Conservation (phyloP, 1,140 invertebrate genomes). For the Teleogryllus occipitalis region DNA sequence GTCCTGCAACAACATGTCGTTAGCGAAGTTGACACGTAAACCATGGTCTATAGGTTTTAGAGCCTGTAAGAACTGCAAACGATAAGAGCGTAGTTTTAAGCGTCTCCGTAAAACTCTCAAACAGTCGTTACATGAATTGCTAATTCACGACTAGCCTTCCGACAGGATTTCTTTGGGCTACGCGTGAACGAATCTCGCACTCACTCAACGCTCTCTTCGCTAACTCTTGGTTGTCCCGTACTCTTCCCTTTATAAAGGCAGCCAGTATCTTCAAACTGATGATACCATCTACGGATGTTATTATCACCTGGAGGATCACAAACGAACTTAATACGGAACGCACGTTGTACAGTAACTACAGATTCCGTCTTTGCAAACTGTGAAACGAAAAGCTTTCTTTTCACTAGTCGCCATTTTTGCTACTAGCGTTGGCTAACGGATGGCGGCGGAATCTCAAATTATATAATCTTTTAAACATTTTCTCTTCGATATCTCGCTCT, state of each 20-base stretch:
- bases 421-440: no score
- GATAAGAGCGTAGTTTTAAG: not conserved
- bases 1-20: no score
- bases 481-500: no score
- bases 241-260: slow-evolving; percentile 14
- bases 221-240: slow-evolving; percentile 8
- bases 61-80: not conserved
- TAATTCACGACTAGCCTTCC: slow-evolving; percentile 19
- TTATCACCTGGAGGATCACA: no score
- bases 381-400: not conserved
- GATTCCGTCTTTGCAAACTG: slow-evolving; percentile 5
- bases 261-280: no score
- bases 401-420: no score
- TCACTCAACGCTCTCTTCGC: slow-evolving; percentile 14
- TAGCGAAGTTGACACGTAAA: no score
- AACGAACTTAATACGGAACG: not conserved
- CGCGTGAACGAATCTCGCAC: slow-evolving; percentile 15
- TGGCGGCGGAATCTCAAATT: no score
- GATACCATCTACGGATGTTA: no score
- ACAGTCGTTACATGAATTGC: slow-evolving; percentile 5
- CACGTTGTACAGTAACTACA: slow-evolving; percentile 14
- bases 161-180: slow-evolving; percentile 18
- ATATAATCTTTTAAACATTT: no score
- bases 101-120: slow-evolving; percentile 9
- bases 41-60: not conserved